phyloP scores from a whole-genome alignment of 2,113 vertebrate genomes.

The Peucedramus taeniatus region DNA sequence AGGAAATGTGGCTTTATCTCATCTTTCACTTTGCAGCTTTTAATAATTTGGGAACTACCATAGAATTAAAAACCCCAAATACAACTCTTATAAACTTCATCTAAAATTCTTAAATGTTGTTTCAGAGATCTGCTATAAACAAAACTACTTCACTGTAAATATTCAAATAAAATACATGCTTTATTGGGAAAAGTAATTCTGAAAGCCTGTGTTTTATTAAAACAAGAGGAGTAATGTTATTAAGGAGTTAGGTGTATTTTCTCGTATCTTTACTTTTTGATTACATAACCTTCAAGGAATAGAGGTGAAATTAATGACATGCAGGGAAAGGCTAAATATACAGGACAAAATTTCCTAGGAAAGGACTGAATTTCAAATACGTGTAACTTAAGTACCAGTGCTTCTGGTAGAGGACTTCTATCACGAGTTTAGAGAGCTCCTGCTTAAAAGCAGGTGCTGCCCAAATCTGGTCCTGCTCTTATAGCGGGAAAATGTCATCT shows the following conservation, averaged over 20 bases:
- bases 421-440: not conserved
- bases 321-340: not conserved
- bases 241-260: not conserved
- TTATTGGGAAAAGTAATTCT: not conserved
- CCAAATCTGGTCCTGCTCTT: not conserved
- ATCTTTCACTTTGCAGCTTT: not conserved
- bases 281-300: not conserved
- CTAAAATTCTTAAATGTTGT: not conserved
- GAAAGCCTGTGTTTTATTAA: not conserved
- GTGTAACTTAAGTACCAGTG: rapidly evolving
- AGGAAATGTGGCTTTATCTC: not conserved
- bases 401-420: not conserved
- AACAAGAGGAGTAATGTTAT: not conserved
- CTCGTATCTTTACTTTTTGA: not conserved
- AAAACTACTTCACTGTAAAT: not conserved
- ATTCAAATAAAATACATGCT: not conserved
- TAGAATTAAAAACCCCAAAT: not conserved
- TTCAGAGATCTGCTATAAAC: not conserved
- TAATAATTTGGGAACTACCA: not conserved
- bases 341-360: not conserved
- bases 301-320: not conserved
- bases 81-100: not conserved
- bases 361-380: not conserved
- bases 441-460: not conserved
- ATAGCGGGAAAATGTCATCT: not conserved